Evolutionary conservation across 2,888 invertebrate species (phyloP).

Genomic region (Scaptomyza reducta): DNA sequence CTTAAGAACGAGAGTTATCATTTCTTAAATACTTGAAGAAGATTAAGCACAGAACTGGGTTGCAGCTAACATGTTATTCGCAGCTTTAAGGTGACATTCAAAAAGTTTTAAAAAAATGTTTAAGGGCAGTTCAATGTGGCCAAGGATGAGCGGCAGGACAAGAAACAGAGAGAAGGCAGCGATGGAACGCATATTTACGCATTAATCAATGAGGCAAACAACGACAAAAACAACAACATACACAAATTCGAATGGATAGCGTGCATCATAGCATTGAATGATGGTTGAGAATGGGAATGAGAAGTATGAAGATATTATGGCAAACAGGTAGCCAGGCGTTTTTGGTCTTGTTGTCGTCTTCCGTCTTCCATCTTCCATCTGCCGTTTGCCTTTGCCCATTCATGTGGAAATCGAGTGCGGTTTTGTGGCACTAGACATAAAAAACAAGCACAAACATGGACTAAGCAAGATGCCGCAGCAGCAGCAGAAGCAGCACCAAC

Average conservation of each 20-base stretch:
- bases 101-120: constrained; percentile 30
- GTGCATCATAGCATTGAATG: constrained; percentile 22
- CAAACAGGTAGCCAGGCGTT: constrained; percentile 54
- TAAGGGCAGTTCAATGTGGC: constrained; percentile 37
- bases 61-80: no score
- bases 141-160: constrained; percentile 55
- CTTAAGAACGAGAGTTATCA: no score
- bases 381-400: constrained; percentile 50
- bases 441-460: constrained; percentile 44
- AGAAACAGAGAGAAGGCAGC: constrained; percentile 58
- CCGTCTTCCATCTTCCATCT: constrained; percentile 6
- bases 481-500: neutral
- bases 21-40: no score
- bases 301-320: constrained; percentile 10
- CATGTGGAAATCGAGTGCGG: constrained; percentile 76
- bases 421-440: constrained; percentile 65
- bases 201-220: constrained; percentile 75
- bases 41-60: no score
- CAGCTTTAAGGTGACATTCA: neutral
- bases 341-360: constrained; percentile 20
- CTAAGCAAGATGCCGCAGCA: neutral
- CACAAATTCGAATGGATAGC: constrained; percentile 30
- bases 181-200: constrained; percentile 74
- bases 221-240: constrained; percentile 14
- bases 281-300: constrained; percentile 7